Base-by-base conservation (phyloP, 2,888 invertebrate species). In the Emmelina monodactyla region DNA sequence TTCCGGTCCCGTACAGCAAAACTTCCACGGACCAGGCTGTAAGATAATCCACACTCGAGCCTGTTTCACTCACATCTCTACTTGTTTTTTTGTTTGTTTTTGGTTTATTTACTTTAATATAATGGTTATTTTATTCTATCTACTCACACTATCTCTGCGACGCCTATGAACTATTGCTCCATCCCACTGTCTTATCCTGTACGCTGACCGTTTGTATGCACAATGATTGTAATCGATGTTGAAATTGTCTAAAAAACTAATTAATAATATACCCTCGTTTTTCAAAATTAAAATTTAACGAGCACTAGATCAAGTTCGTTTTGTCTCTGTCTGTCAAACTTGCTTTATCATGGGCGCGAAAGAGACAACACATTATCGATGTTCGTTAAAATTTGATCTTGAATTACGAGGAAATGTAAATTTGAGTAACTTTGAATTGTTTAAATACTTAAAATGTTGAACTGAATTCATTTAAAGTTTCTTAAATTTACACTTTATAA, bases 11-110 rank as follows among this genome's bases (percentile, higher is more conserved):
- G 84, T 96, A 96, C 92, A 96, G 96, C 94, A 96, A 96, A 92
- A 95, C 94, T 85, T 94, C 95, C 84, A 97, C 96, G 86, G 97
- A 97, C 88, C 97, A 97, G 92, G 96, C 96, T 94, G 97, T 97
- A 97, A 97, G 97, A 90, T 60, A 59, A 62, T 50, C 51, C 45
- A 55, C n/a, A 53, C 61, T 46, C 55, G 60, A 50, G 58, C 58
- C 56, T 57, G 67, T 65, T 61, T 66, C 67, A 65, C 59, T 68
- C 69, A 64, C 65, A 52, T 65, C 58, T 58, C 50, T 45, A 54
- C 61, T 61, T 64, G 54, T 55, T 58, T 62, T 50, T 51, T 53
- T 48, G 58, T 58, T 58, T 50, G 58, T 64, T 64, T 68, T 55
- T 55, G 52, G 62, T 68, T 66, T 55, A 49, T 54, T 58, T 66